Evolutionary conservation across 1,140 invertebrate genomes (phyloP).

Genomic region (Drosophila pruinosa): DNA sequence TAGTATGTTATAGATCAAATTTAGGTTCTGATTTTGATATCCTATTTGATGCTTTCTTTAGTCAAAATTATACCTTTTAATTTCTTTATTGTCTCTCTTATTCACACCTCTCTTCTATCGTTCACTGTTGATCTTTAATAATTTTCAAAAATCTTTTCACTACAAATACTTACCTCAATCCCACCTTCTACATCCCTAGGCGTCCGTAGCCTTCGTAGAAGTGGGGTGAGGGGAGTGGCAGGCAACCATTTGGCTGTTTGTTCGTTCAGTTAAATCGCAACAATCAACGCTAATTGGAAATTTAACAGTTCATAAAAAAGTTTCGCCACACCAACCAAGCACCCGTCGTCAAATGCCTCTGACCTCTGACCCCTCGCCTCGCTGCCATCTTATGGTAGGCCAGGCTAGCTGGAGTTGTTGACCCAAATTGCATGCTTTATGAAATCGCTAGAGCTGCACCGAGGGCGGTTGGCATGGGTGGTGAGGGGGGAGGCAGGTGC

Average conservation of each 20-base stretch:
- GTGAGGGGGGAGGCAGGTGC: neutral
- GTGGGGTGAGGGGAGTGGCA: neutral
- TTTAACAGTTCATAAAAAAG: slow-evolving; percentile 75
- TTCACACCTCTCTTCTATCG: neutral
- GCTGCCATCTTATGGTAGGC: neutral
- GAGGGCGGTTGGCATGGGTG: neutral
- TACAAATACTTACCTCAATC: no score
- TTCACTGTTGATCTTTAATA: neutral
- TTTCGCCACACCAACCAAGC: slow-evolving; percentile 33
- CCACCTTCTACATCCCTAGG: neutral
- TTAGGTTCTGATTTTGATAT: no score
- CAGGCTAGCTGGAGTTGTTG: slow-evolving; percentile 33
- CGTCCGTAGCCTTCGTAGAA: neutral
- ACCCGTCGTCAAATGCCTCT: neutral
- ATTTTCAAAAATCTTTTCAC: neutral
- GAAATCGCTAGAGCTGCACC: neutral
- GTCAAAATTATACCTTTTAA: no score
- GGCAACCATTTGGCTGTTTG: slow-evolving; percentile 22
- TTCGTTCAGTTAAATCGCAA: slow-evolving; percentile 57
- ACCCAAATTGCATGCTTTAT: slow-evolving; percentile 51
- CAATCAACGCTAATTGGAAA: slow-evolving; percentile 76
- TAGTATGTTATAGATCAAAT: no score
- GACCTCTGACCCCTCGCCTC: neutral
- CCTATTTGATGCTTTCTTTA: no score
- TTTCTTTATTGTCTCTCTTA: no score